Conservation (phyloP, 1,140 invertebrate species). For the Bombyx mori region DNA sequence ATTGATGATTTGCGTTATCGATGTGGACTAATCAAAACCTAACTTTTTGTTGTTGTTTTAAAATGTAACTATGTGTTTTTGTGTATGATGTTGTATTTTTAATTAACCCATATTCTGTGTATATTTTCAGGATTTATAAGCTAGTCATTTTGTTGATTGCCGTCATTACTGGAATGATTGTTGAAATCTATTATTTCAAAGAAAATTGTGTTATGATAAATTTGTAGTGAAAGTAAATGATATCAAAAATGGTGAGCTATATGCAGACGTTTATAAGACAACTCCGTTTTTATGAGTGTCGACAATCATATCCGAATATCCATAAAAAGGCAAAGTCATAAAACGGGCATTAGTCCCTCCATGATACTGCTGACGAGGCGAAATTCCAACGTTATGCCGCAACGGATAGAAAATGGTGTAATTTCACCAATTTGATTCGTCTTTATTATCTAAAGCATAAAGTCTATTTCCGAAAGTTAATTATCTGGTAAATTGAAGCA, state of each 20-base stretch:
- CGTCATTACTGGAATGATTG: too few species aligned
- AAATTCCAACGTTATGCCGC: constrained; percentile 10
- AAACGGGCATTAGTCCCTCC: constrained; percentile 47
- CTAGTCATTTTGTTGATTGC: too few species aligned
- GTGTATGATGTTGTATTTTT: too few species aligned
- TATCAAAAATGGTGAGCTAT: constrained; percentile 9
- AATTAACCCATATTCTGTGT: too few species aligned
- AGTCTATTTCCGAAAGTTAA: constrained; percentile 3
- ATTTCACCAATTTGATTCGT: constrained; percentile 12
- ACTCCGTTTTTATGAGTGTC: constrained; percentile 25
- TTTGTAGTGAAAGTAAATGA: too few species aligned
- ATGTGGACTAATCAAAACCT: too few species aligned
- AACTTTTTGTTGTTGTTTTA: too few species aligned
- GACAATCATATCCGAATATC: constrained; percentile 50
- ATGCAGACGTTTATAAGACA: constrained; percentile 22
- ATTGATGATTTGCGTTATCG: too few species aligned
- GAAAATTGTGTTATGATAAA: too few species aligned
- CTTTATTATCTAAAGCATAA: constrained; percentile 13
- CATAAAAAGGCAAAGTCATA: constrained; percentile 44
- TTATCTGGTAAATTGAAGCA: constrained; percentile 4
- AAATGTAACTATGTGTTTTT: too few species aligned
- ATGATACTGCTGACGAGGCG: constrained; percentile 33
- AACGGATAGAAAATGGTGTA: constrained; percentile 16
- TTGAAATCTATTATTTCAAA: too few species aligned
- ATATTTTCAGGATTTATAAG: too few species aligned